These are phyloP conservation scores for Arctocebus calabarensis DNA, from an alignment of 2,797 vertebrate genomes.

Conservation along the genomic window DNA sequence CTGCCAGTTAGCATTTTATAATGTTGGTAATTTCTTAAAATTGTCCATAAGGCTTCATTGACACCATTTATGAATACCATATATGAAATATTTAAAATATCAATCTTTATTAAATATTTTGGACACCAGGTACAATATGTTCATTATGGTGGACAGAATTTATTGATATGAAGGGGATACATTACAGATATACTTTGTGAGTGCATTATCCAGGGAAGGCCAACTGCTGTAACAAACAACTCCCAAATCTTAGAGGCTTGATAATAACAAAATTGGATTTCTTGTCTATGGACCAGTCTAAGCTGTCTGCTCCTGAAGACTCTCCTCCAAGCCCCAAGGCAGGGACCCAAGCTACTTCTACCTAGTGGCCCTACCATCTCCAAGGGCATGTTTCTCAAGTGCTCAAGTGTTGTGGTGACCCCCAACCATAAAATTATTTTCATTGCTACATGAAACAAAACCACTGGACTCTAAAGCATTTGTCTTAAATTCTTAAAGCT, in stretches of 20 bases:
- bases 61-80: neutral
- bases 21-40: constrained; percentile 34
- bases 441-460: too few relatives aligned
- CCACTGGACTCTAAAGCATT: too few relatives aligned
- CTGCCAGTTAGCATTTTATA: neutral
- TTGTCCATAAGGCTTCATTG: neutral
- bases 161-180: neutral
- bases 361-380: neutral
- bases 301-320: neutral
- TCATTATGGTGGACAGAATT: neutral
- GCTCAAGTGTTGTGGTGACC: too few relatives aligned
- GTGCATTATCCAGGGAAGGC: neutral
- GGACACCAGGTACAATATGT: neutral
- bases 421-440: too few relatives aligned
- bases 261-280: neutral
- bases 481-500: too few relatives aligned
- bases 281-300: neutral
- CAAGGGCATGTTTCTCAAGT: neutral
- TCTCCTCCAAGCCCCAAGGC: neutral
- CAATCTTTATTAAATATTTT: neutral
- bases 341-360: neutral
- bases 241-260: neutral
- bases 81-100: neutral
- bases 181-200: neutral
- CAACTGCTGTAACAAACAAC: neutral